These are phyloP conservation scores for Phania funesta DNA, from an alignment of 2,888 invertebrate genomes.

Conservation along the genomic window DNA sequence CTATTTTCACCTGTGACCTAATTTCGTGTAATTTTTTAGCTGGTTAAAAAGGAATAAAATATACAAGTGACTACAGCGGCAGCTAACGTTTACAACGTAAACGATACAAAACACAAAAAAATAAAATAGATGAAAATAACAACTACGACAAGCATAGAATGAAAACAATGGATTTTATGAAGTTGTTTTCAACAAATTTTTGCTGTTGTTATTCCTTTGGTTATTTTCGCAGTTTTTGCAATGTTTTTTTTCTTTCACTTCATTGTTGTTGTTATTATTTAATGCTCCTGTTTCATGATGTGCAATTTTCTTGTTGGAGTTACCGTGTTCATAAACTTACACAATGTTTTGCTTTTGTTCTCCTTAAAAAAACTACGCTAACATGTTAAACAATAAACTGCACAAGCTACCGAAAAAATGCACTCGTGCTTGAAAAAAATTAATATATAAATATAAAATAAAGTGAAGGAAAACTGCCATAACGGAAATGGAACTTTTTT, in stretches of 20 bases:
- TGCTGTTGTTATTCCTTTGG: conserved; percentile 37
- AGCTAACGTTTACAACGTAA: conserved; percentile 1
- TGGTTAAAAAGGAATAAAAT: conserved; percentile 47
- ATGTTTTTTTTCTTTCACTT: conserved; percentile 13
- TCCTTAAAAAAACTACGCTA: conserved; percentile 44
- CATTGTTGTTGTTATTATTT: conserved; percentile 20
- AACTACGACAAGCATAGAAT: neutral
- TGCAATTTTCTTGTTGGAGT: conserved; percentile 48
- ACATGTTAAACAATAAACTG: conserved; percentile 68
- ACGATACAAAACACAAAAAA: conserved; percentile 10
- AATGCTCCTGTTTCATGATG: conserved; percentile 38
- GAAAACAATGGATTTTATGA: conserved; percentile 65
- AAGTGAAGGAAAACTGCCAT: conserved; percentile 28
- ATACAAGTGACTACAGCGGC: conserved; percentile 25
- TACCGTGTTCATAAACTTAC: conserved; percentile 44
- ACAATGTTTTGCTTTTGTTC: conserved; percentile 13
- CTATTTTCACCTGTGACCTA: conserved; percentile 64
- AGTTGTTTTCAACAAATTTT: conserved; percentile 57
- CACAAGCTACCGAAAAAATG: conserved; percentile 72
- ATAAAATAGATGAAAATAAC: conserved; percentile 14
- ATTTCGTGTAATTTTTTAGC: conserved; percentile 34
- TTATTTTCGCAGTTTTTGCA: conserved; percentile 27
- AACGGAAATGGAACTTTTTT: conserved; percentile 52
- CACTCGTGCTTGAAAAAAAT: conserved; percentile 1
- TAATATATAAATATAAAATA: conserved; percentile 36